Evolutionary conservation across 2,797 vertebrate genomes (phyloP).

Genomic region (Chiroxiphia lanceolata): DNA sequence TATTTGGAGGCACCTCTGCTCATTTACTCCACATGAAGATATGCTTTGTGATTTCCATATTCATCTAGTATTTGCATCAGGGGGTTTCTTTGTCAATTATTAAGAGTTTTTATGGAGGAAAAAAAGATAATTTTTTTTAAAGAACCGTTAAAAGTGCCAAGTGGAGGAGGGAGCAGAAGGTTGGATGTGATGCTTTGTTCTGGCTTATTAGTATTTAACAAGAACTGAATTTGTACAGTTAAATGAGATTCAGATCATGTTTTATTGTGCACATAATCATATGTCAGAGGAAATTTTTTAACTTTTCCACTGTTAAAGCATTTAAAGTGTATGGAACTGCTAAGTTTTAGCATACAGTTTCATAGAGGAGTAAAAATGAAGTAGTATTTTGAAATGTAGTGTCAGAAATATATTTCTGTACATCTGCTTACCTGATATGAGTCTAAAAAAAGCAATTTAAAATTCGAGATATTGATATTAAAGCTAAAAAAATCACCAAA

Average conservation of each 20-base stretch:
- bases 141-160: not conserved
- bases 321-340: not conserved
- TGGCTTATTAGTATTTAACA: conserved; percentile 29
- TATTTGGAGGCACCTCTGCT: conserved; percentile 6
- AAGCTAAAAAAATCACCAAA: conserved; percentile 15
- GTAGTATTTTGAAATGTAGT: not conserved
- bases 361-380: not conserved
- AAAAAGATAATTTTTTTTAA: not conserved
- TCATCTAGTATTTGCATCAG: not conserved
- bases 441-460: not conserved
- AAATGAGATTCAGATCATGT: not conserved
- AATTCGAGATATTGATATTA: not conserved
- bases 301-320: not conserved
- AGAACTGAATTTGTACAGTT: conserved; percentile 13
- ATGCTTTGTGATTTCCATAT: not conserved
- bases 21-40: not conserved
- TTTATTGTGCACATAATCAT: not conserved
- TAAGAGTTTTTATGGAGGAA: not conserved
- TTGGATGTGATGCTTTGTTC: not conserved
- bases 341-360: not conserved
- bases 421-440: not conserved
- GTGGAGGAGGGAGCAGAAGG: not conserved
- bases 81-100: not conserved
- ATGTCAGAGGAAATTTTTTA: conserved; percentile 6
- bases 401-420: not conserved